These are phyloP conservation scores for Andricus quercusramuli DNA, from an alignment of 2,888 invertebrate genomes.

Conservation along the genomic window DNA sequence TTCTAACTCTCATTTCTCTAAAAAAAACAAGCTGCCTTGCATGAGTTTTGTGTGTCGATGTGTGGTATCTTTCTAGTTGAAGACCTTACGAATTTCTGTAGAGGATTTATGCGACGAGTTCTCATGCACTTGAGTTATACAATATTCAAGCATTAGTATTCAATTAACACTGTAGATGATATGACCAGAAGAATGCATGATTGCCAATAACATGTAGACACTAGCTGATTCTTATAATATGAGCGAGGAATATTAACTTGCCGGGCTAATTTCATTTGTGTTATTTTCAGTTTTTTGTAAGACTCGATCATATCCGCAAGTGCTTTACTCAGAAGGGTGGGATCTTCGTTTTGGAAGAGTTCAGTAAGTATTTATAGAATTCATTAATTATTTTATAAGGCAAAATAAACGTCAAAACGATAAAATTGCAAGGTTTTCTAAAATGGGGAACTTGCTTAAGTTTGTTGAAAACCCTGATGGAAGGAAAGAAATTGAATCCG, in stretches of 20 bases:
- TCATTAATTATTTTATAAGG: neutral
- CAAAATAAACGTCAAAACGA: neutral
- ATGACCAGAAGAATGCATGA: conserved; percentile 10
- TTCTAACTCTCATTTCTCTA: neutral
- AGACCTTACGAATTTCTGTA: neutral
- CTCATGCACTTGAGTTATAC: conserved; percentile 24
- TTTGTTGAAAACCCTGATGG: too few species aligned
- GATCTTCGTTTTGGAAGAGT: conserved; percentile 99
- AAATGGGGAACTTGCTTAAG: too few species aligned
- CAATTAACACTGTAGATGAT: conserved; percentile 19
- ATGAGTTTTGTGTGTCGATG: neutral
- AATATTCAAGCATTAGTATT: neutral
- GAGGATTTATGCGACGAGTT: conserved; percentile 7
- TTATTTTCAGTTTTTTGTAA: conserved; percentile 98
- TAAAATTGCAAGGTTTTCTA: too few species aligned
- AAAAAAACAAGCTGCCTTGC: neutral
- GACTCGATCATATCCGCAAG: conserved; percentile 99
- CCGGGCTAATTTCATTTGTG: conserved; percentile 56
- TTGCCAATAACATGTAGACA: neutral
- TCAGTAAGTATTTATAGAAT: conserved; percentile 88
- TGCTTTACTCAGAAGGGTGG: conserved; percentile 99
- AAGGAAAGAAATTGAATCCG: too few species aligned
- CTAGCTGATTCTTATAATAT: neutral
- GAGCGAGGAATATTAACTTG: neutral
- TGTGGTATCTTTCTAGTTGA: neutral